Conservation (phyloP, 2,113 vertebrate species). For the Indicator indicator region DNA sequence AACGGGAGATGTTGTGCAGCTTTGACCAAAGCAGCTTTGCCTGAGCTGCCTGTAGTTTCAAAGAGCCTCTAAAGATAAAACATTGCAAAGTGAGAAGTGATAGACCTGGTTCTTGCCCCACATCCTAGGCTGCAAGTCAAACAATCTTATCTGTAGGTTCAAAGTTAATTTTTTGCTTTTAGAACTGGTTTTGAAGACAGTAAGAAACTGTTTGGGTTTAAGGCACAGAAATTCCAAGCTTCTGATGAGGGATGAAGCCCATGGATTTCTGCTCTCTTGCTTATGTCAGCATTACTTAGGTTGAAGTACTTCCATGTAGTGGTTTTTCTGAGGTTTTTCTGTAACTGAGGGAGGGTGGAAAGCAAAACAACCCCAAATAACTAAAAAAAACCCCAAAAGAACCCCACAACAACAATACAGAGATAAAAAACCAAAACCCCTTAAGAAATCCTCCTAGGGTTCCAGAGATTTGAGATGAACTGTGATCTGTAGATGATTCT, state of each 20-base stretch:
- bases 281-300: not conserved
- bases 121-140: not conserved
- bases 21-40: not conserved
- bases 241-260: not conserved
- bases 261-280: not conserved
- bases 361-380: not conserved
- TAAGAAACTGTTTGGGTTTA: not conserved
- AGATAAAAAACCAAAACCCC: no score
- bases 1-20: not conserved
- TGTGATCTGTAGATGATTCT: not conserved
- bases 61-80: not conserved
- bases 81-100: not conserved
- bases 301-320: not conserved
- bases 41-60: not conserved
- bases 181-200: not conserved
- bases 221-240: not conserved
- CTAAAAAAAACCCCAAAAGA: no score
- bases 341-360: not conserved
- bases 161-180: slow-evolving; percentile 17
- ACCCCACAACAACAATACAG: no score
- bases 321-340: not conserved
- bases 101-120: not conserved
- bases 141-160: not conserved
- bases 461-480: not conserved
- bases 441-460: not conserved